A percentile compares a stretch with the other conserved stretches of the same genome.
These are phyloP conservation scores for Malurus splendens DNA, from an alignment of 2,797 vertebrate genomes.

Conservation along the genomic window DNA sequence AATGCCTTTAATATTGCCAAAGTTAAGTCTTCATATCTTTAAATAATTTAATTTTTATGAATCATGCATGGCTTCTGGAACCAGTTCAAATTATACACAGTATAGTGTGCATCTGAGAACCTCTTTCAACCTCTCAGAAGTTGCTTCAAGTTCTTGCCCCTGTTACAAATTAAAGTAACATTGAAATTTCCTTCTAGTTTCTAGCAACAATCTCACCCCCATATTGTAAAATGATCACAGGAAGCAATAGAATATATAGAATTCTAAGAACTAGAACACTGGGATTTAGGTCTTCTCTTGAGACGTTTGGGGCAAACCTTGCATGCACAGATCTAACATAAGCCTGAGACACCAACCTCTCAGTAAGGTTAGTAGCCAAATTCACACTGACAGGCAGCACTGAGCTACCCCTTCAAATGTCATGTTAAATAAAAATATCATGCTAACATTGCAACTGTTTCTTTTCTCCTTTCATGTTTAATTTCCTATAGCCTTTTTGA, in stretches of 20 bases:
- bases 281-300: neutral
- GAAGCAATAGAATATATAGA: fast-evolving
- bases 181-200: neutral
- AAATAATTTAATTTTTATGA: neutral
- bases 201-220: neutral
- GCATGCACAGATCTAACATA: neutral
- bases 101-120: neutral
- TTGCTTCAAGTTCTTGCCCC: neutral
- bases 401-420: neutral
- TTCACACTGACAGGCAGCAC: conserved; percentile 5
- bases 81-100: neutral
- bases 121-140: neutral
- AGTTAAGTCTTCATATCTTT: neutral
- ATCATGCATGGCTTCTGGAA: neutral
- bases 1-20: neutral
- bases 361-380: neutral
- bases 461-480: neutral
- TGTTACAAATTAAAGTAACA: neutral
- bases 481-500: neutral
- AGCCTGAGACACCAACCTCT: neutral
- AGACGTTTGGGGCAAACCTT: neutral
- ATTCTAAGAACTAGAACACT: neutral
- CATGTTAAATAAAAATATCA: conserved; percentile 35
- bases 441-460: neutral
- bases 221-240: neutral